Base-by-base conservation (phyloP, 2,797 vertebrate genomes). In the Phoxinus dragarum region DNA sequence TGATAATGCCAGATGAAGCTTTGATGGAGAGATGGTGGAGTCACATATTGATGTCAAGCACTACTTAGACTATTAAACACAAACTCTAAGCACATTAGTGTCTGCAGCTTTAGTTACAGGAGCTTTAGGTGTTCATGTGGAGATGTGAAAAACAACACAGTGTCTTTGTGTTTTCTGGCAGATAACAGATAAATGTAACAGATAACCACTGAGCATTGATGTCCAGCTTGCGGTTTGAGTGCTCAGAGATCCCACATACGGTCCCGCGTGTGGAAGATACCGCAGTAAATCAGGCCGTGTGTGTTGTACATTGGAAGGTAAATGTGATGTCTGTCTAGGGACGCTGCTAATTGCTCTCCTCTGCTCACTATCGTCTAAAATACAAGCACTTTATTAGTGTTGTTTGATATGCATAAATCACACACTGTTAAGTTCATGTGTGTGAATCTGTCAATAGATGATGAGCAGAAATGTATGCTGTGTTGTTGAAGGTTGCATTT, bases 131-230 rank as follows among this genome's bases (percentile, higher is more conserved):
- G 71, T 69, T 69, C 21, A 11, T 68, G 27, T 21, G 19, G 2
- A 56, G 56, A 14, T 71, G 61, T 66, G 27, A 64, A 31, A 64
- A 64, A 31, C 59, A 64, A 6, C 36, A 10, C 67, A 23, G 19
- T 12, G 68, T 42, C 68, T 73, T 47, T 73, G 47, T 75, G 72
- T 34, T 36, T 66, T 74, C 52, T 52, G 47, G 27, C 72, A 34
- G 72, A n/a, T n/a, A n/a, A n/a, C n/a, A n/a, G n/a, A n/a, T n/a
- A n/a, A n/a, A n/a, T 5, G 27, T 34, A 66, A 66, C 27, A 66
- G 34, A 66, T 34, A 34, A 66, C 27, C 61, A 66, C 27, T 74
- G n/a, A 5, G 73, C 19, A 11, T 52, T 21, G 47, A 74, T 34
- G 14, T 19, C 40, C 7, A 56, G 34, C 38, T 34, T 47, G 61